These are phyloP conservation scores for Bolborhynchus lineola DNA, from an alignment of 2,113 vertebrate genomes.

Conservation along the genomic window DNA sequence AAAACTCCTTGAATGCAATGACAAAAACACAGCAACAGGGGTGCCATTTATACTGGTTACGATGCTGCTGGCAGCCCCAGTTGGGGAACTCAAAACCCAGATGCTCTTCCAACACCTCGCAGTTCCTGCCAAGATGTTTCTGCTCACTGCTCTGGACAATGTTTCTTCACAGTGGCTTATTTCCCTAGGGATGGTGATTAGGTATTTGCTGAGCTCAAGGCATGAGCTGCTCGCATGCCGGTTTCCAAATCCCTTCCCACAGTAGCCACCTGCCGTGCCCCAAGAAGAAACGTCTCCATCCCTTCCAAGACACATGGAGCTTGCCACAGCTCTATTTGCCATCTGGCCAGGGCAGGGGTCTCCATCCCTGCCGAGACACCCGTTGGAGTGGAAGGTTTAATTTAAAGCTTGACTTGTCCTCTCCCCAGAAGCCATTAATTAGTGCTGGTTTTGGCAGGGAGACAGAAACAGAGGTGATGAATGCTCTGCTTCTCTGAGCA, in stretches of 20 bases:
- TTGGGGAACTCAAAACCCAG: background rate
- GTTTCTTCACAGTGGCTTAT: background rate
- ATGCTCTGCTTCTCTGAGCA: fast-evolving
- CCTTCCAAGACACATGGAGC: background rate
- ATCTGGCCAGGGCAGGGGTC: background rate
- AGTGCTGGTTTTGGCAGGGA: background rate
- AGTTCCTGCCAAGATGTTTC: background rate
- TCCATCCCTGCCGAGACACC: background rate
- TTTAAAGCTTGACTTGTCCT: conserved; percentile 12
- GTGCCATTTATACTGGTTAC: fast-evolving
- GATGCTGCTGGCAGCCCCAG: background rate
- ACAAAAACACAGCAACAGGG: background rate
- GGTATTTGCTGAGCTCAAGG: background rate
- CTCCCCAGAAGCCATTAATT: background rate
- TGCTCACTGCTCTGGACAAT: background rate
- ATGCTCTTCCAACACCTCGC: background rate
- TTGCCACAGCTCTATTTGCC: background rate
- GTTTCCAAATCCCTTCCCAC: background rate
- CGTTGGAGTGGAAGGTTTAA: conserved; percentile 10
- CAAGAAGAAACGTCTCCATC: background rate
- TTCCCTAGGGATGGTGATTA: background rate
- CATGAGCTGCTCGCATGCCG: background rate
- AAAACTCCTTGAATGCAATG: background rate
- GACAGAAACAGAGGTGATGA: background rate
- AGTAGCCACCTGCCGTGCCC: background rate